A percentile compares a stretch with the other conserved stretches of the same genome.
Conservation (phyloP, 2,888 invertebrate species). For the Rhingia rostrata region DNA sequence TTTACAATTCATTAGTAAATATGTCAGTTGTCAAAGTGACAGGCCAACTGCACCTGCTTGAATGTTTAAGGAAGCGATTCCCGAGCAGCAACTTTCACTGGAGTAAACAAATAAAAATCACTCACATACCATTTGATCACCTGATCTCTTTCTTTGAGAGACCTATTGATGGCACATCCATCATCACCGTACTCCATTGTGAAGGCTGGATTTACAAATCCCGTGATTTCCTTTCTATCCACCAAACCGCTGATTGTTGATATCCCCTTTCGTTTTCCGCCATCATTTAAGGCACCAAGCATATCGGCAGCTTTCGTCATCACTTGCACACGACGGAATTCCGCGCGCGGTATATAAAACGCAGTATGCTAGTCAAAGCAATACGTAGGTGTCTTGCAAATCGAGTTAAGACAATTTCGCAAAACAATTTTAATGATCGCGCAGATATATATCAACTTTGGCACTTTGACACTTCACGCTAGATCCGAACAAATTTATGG, state of each 20-base stretch:
- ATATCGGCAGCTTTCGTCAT: conserved; percentile 56
- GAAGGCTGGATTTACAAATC: conserved; percentile 62
- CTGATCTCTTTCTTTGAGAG: background rate
- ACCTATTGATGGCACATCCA: conserved; percentile 34
- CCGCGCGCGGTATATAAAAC: background rate
- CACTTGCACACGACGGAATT: background rate
- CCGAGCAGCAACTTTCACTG: conserved; percentile 34
- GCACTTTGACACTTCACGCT: conserved; percentile 17
- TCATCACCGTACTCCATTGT: conserved; percentile 58
- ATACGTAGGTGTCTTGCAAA: too few species aligned
- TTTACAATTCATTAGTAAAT: background rate
- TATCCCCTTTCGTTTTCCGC: conserved; percentile 8
- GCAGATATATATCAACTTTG: conserved; percentile 28
- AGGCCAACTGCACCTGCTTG: background rate
- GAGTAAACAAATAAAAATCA: conserved; percentile 29
- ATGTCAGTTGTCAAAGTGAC: background rate
- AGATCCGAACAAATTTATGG: conserved; percentile 19
- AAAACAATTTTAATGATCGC: conserved; percentile 34
- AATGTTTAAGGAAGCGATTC: background rate
- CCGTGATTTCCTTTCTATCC: conserved; percentile 17
- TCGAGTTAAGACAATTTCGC: too few species aligned
- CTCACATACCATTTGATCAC: conserved; percentile 45
- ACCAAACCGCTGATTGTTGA: conserved; percentile 47
- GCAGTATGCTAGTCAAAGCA: too few species aligned
- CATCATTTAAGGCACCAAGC: conserved; percentile 15